Evolutionary conservation across 92 coral and sea anemone species (phyloP).

Genomic region (Heliopora coerulea): DNA sequence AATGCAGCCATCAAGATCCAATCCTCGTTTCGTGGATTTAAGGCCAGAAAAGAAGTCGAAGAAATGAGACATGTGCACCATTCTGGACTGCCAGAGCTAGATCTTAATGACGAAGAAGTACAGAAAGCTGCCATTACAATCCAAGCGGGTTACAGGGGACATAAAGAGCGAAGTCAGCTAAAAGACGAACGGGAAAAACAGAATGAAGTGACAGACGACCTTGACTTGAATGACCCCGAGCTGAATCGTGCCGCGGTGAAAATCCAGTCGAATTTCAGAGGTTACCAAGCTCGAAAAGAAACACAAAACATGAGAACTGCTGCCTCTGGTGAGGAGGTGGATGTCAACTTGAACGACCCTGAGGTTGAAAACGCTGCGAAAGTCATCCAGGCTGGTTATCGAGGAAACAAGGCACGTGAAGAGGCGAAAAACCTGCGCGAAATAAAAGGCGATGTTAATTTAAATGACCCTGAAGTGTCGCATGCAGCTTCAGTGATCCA

Average conservation of each 20-base stretch:
- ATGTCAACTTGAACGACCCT: conserved; percentile 44
- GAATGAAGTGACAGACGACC: not conserved
- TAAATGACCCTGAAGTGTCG: conserved; percentile 76
- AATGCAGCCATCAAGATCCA: conserved; percentile 33
- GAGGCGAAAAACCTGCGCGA: conserved; percentile 42
- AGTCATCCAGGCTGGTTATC: conserved; percentile 82
- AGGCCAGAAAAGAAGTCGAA: conserved; percentile 40
- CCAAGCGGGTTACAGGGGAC: conserved; percentile 94
- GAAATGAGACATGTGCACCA: conserved; percentile 26
- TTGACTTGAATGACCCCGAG: conserved; percentile 37
- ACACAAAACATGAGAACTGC: conserved; percentile 21
- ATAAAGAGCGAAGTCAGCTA: conserved; percentile 73
- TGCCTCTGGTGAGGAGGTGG: not conserved
- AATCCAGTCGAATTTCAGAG: conserved; percentile 43
- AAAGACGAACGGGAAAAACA: conserved; percentile 9
- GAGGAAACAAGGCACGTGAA: conserved; percentile 78
- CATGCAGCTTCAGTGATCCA: conserved; percentile 80
- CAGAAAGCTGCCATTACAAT: conserved; percentile 81
- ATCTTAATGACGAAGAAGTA: conserved; percentile 70
- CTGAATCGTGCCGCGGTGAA: conserved; percentile 26
- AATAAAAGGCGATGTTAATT: conserved; percentile 40
- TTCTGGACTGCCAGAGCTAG: conserved; percentile 73
- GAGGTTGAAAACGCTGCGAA: conserved; percentile 83
- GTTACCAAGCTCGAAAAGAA: conserved; percentile 35
- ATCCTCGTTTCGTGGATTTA: conserved; percentile 39